Percentiles rank a stretch among this genome's conserved stretches.
Evolutionary conservation across 2,113 vertebrate species (phyloP).

Genomic region (Sylvilagus bachmani): DNA sequence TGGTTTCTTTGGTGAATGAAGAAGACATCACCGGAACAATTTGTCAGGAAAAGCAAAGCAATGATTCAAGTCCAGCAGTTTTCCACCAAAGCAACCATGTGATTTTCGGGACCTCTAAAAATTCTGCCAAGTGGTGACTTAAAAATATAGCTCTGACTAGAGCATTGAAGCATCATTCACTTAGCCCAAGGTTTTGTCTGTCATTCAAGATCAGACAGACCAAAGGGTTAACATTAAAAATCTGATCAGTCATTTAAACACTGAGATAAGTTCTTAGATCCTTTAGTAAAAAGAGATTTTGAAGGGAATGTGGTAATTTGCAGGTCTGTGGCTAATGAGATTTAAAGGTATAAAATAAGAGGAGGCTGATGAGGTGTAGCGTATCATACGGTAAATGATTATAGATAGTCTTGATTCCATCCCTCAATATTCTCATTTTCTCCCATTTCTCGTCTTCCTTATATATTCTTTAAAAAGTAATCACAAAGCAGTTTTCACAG

Average conservation of each 20-base stretch:
- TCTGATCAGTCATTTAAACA: background rate
- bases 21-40: background rate
- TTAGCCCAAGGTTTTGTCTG: background rate
- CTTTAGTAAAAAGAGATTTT: constrained; percentile 18
- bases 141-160: background rate
- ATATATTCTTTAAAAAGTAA: background rate
- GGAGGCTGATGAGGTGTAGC: background rate
- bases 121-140: background rate
- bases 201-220: background rate
- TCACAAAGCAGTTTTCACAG: background rate
- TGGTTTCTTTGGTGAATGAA: background rate
- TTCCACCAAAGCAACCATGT: background rate
- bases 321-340: background rate
- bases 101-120: background rate
- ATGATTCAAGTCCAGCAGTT: background rate
- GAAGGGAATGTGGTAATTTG: background rate
- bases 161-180: background rate
- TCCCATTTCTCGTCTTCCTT: background rate
- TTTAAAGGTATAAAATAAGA: background rate
- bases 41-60: background rate
- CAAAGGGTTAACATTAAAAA: background rate
- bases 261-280: background rate
- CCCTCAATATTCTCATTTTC: background rate
- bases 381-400: background rate
- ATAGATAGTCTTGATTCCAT: background rate